Evolutionary conservation across 2,888 invertebrate species (phyloP), one percentile per base, ranked within the genome.

Genomic region (Tillus elongatus): DNA sequence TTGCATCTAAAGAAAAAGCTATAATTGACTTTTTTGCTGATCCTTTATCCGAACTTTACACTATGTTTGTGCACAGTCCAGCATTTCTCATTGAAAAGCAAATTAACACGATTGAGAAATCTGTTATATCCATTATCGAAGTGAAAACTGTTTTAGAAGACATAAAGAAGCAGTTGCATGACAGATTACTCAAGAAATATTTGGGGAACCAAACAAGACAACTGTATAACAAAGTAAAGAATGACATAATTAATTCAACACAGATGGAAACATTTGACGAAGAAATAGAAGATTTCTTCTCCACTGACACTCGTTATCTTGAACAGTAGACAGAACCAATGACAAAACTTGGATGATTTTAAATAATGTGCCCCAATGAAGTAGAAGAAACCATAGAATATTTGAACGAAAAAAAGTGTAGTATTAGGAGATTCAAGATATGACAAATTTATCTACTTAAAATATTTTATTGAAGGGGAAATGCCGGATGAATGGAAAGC

Each of bases 261-360:
- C 16, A 32, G 24, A 10, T 32, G 12, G 9, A 10, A 19, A 32
- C 16, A 4, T 32, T 32, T 32, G 16, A 15, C 11, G 13, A 10
- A 19, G 32, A 15, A 32, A 24, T 32, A 11, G 24, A 10, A 16
- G 19, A 32, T 32, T 32, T 16, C 24, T 32, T 16, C 13, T 19
- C 16, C 32, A 32, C 16, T 12, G 32, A 16, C 32, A 32, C 13
- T 4, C 15, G 24, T 19, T 32, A 36, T 36, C 32, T 32, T 6
- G 36, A 30, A 36, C 28, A 36, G 36, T 36, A 15, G 30, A 12
- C 36, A 15, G 14, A 11, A 24, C 30, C 14, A 30, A 28, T 36
- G 36, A 10, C 1, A 19, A 36, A 36, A 14, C 30, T 29, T 14
- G 2, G 16, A 19, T 36, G n/a, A n/a, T n/a, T n/a, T n/a, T n/a